A percentile compares a stretch with the other conserved stretches of the same genome.
These are phyloP conservation scores for Darevskia mixta DNA, from an alignment of 2,797 vertebrate genomes.

Conservation along the genomic window DNA sequence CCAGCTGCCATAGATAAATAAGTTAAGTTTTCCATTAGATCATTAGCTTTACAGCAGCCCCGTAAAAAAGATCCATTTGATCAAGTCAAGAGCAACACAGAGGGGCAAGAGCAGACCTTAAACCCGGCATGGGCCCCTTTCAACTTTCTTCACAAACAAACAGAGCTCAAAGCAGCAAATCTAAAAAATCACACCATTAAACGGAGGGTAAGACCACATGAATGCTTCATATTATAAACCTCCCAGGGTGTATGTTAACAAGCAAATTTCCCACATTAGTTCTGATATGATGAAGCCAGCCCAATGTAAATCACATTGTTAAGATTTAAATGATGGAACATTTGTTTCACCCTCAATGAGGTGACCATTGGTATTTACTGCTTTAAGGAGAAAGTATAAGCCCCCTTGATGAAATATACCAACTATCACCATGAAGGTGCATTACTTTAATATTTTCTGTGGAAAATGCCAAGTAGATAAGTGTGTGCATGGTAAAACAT, in stretches of 20 bases:
- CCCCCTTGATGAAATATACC: not conserved
- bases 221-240: conserved; percentile 16
- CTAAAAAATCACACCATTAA: conserved; percentile 18
- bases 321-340: not conserved
- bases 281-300: not conserved
- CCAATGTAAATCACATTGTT: not conserved
- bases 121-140: not conserved
- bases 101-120: conserved; percentile 18
- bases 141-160: not conserved
- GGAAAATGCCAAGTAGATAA: not conserved
- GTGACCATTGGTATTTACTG: not conserved
- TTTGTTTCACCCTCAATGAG: not conserved
- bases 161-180: conserved; percentile 28
- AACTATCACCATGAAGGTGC: not conserved
- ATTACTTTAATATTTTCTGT: conserved; percentile 7
- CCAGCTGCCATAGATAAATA: conserved; percentile 51
- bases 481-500: not conserved
- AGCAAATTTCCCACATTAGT: not conserved
- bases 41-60: conserved; percentile 16
- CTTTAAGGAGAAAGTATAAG: conserved; percentile 1
- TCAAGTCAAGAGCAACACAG: conserved; percentile 4
- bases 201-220: not conserved
- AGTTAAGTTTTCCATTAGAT: not conserved
- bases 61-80: not conserved
- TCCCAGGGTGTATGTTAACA: not conserved